Percentiles rank a stretch among this genome's conserved stretches.
Conservation (phyloP, 2,888 invertebrate genomes). For the Folsomia candida region DNA sequence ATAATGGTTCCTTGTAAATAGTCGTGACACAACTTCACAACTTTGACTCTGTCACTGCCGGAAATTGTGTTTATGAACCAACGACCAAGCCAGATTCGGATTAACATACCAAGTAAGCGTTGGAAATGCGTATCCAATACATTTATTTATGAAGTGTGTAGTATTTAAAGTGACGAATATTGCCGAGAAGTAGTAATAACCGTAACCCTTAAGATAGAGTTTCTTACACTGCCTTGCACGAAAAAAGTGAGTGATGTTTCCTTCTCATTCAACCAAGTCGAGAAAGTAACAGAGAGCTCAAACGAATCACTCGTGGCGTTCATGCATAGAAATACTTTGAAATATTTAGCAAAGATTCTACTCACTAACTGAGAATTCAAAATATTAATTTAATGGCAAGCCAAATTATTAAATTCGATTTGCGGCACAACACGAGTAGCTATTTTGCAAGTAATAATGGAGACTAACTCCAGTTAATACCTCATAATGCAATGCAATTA, state of each 20-base stretch:
- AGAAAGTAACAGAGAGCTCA: not conserved
- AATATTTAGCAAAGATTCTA: not conserved
- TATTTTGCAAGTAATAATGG: not conserved
- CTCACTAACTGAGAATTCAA: not conserved
- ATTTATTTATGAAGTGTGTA: not conserved
- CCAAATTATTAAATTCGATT: no score
- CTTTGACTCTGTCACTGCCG: slow-evolving; percentile 6
- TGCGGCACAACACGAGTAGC: no score
- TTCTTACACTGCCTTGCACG: not conserved
- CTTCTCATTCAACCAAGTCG: not conserved
- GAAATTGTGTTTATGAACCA: slow-evolving; percentile 8
- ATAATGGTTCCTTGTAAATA: not conserved
- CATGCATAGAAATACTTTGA: not conserved
- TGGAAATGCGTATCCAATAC: slow-evolving; percentile 1
- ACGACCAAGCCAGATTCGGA: not conserved
- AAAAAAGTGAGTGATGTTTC: not conserved
- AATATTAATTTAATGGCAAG: not conserved
- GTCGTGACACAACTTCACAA: no score
- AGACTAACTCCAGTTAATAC: not conserved
- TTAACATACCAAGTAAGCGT: not conserved
- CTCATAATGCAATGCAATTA: not conserved
- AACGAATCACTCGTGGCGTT: not conserved
- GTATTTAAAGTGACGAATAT: not conserved
- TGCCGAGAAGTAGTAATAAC: not conserved
- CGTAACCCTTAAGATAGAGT: not conserved